phyloP scores from a whole-genome alignment of 2,113 vertebrate genomes.

The Poeciliopsis occidentalis region DNA sequence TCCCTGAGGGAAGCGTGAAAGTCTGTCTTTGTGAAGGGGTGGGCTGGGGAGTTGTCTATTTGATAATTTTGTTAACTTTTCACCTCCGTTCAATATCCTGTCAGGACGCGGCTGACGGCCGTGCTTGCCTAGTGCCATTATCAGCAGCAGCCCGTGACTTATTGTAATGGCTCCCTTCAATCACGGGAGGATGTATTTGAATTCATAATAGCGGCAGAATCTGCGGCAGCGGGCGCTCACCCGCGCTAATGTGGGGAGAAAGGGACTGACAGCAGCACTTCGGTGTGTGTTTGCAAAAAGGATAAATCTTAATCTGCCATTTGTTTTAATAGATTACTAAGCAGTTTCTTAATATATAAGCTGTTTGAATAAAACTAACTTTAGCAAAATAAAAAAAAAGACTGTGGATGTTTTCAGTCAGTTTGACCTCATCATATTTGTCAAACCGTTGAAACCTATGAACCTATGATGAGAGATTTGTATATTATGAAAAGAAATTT shows the following conservation, averaged over 20 bases:
- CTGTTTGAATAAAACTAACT: neutral
- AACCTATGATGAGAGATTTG: neutral
- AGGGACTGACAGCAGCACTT: neutral
- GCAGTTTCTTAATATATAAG: neutral
- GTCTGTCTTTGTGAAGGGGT: neutral
- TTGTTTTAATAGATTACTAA: neutral
- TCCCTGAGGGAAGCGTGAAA: slow-evolving; percentile 24
- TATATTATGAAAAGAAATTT: neutral
- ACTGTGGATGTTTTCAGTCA: neutral
- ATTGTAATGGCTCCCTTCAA: slow-evolving; percentile 78
- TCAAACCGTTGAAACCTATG: neutral
- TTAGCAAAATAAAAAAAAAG: neutral
- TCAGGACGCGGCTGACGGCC: slow-evolving; percentile 54
- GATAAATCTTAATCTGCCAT: neutral
- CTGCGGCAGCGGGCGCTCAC: slow-evolving; percentile 58
- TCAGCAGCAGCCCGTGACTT: slow-evolving; percentile 72
- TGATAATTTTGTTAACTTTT: slow-evolving; percentile 76
- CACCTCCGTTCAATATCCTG: slow-evolving; percentile 71
- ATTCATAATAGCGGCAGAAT: slow-evolving; percentile 74
- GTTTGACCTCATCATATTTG: neutral
- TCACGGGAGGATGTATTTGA: slow-evolving; percentile 73
- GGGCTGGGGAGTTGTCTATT: no score
- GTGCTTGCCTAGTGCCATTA: slow-evolving; percentile 63
- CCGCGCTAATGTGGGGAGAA: slow-evolving; percentile 62
- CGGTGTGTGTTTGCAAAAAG: neutral